phyloP scores from a whole-genome alignment of 2,888 invertebrate genomes.

The Unio pictorum region DNA sequence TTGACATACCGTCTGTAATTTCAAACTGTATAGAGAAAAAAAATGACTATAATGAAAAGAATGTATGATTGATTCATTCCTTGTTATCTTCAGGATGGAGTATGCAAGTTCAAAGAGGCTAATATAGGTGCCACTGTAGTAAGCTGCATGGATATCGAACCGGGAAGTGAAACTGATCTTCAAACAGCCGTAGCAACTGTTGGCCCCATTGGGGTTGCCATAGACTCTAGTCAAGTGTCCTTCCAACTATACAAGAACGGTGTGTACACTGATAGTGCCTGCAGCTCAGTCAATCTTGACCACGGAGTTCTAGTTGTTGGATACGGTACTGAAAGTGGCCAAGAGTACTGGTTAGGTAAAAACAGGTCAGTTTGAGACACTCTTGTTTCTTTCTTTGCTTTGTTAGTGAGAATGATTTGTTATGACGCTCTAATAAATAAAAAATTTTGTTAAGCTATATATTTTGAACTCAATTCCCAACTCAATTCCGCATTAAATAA shows the following conservation, averaged over 20 bases:
- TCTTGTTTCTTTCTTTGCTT: no score
- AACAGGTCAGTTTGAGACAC: constrained; percentile 32
- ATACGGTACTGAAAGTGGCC: constrained; percentile 27
- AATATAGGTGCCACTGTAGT: constrained; percentile 84
- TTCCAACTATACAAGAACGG: constrained; percentile 78
- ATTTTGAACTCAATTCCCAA: no score
- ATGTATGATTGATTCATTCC: no score
- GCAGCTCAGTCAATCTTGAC: constrained; percentile 23
- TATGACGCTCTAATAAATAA: no score
- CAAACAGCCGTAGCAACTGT: constrained; percentile 85
- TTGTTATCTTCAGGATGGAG: no score
- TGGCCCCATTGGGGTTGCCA: constrained; percentile 90
- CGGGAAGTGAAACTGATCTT: constrained; percentile 82
- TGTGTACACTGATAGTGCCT: constrained; percentile 31
- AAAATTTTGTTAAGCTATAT: no score
- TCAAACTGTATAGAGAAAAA: no score
- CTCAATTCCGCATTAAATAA: no score
- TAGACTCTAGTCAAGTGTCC: constrained; percentile 83
- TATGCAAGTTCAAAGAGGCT: no score
- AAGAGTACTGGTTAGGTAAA: constrained; percentile 49
- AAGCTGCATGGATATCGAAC: constrained; percentile 84
- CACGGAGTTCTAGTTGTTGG: constrained; percentile 40
- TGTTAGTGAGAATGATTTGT: no score
- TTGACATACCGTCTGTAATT: no score
- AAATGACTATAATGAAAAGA: no score